These are phyloP conservation scores for Danio rerio DNA, from an alignment of 2,113 vertebrate genomes.

Conservation along the genomic window GRCz12tu NC_133189.1:45264001-45264500, in stretches of 20 bases:
- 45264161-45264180: background rate
- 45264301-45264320: conserved; percentile 71
- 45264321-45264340: conserved; percentile 68
- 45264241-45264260: conserved; percentile 57
- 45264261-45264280: conserved; percentile 64
- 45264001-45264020: background rate
- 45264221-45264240: conserved; percentile 33
- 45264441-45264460: conserved; percentile 58
- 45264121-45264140: conserved; percentile 4
- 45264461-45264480: conserved; percentile 66
- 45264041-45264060: background rate
- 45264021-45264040: conserved; percentile 32
- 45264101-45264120: background rate
- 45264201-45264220: conserved; percentile 37
- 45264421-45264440: conserved; percentile 67
- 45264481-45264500: conserved; percentile 59
- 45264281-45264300: conserved; percentile 70
- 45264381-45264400: conserved; percentile 66
- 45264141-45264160: background rate
- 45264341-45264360: conserved; percentile 71
- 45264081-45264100: background rate
- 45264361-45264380: conserved; percentile 75
- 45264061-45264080: background rate
- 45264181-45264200: background rate
- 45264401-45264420: conserved; percentile 68